Conservation (phyloP, 1,140 invertebrate species). For the Vanessa tameamea region DNA sequence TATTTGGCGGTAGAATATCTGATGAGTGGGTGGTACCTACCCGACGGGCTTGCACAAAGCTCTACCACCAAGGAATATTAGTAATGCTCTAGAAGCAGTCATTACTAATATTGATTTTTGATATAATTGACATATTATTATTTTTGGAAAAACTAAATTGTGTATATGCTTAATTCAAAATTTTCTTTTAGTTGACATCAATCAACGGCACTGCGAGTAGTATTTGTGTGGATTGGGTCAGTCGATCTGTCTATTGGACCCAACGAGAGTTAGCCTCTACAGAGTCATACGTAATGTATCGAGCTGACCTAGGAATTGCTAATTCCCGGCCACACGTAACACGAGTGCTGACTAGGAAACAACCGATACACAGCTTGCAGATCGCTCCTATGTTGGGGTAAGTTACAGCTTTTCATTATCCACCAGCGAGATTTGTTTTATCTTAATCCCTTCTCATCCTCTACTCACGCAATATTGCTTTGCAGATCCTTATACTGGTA, state of each 20-base stretch:
- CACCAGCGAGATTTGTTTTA: background rate
- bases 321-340: slow-evolving; percentile 73
- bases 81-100: too few relatives aligned
- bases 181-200: slow-evolving; percentile 64
- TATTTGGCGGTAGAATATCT: too few relatives aligned
- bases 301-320: slow-evolving; percentile 82
- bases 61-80: too few relatives aligned
- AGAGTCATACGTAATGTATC: slow-evolving; percentile 79
- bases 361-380: slow-evolving; percentile 84
- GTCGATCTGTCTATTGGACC: slow-evolving; percentile 89
- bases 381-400: slow-evolving; percentile 87
- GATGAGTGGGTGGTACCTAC: too few relatives aligned
- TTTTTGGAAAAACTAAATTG: too few relatives aligned
- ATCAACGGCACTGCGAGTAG: slow-evolving; percentile 85
- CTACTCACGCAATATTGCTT: background rate
- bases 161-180: too few relatives aligned
- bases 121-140: too few relatives aligned
- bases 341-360: slow-evolving; percentile 77
- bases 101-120: too few relatives aligned
- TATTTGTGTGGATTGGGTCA: slow-evolving; percentile 92
- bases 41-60: too few relatives aligned
- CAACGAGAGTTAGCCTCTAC: slow-evolving; percentile 80
- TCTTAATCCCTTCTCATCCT: background rate
- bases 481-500: slow-evolving; percentile 87
- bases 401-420: slow-evolving; percentile 28